These are phyloP conservation scores for Ochotona curzoniae DNA, from an alignment of 2,113 vertebrate genomes.

Conservation along the genomic window DNA sequence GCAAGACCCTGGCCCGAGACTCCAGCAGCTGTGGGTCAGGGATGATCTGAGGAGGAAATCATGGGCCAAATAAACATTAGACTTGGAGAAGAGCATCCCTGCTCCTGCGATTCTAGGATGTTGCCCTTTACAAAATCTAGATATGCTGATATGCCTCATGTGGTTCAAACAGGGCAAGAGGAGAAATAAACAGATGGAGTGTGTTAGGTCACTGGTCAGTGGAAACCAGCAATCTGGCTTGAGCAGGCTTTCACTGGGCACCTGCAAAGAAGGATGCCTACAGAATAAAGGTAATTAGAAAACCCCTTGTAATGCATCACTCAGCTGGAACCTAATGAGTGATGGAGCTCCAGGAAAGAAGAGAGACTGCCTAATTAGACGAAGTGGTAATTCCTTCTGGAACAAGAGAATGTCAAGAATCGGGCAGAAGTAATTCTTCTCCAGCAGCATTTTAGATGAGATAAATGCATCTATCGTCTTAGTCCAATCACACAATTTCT, in stretches of 20 bases:
- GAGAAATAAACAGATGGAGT: conserved; percentile 60
- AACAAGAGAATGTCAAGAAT: conserved; percentile 77
- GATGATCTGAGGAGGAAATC: neutral
- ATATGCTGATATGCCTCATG: neutral
- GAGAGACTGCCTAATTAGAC: conserved; percentile 80
- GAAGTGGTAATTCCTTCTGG: conserved; percentile 81
- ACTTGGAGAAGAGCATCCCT: neutral
- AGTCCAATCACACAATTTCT: conserved; percentile 25
- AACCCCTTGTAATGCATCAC: conserved; percentile 72
- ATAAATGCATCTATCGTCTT: conserved; percentile 27
- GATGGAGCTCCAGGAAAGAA: conserved; percentile 78
- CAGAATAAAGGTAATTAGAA: conserved; percentile 82
- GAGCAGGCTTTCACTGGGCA: conserved; percentile 77
- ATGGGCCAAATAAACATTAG: neutral
- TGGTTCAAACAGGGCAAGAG: neutral
- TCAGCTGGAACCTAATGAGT: conserved; percentile 84
- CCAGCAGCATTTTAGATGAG: conserved; percentile 54
- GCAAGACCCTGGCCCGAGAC: neutral
- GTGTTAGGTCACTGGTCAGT: conserved; percentile 43
- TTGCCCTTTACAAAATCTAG: neutral
- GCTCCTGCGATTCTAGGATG: neutral
- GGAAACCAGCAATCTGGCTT: conserved; percentile 73
- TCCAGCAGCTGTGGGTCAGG: neutral
- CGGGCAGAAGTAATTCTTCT: conserved; percentile 66
- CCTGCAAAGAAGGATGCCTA: conserved; percentile 71